A percentile compares a stretch with the other conserved stretches of the same genome.
phyloP scores from a whole-genome alignment of 2,797 vertebrate species.

The Tolypeutes matacus region DNA sequence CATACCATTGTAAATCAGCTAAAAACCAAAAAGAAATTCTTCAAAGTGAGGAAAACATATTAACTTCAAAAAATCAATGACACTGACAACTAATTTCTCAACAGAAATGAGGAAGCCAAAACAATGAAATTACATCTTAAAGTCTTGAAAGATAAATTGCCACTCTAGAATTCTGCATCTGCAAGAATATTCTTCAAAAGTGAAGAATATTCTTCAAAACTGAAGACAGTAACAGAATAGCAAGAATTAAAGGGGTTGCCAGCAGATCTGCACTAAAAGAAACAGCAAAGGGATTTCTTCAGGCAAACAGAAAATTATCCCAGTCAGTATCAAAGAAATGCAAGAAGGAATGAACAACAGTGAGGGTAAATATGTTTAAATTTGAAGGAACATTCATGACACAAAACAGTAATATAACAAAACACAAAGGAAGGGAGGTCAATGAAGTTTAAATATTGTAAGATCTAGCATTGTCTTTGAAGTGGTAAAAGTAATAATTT shows the following conservation, averaged over 20 bases:
- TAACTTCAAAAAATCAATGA: not conserved
- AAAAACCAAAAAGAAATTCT: constrained; percentile 36
- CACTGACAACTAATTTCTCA: not conserved
- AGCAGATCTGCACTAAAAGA: not conserved
- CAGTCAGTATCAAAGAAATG: not conserved
- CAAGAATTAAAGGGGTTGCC: not conserved
- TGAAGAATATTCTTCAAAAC: constrained; percentile 10
- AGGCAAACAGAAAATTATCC: constrained; percentile 35
- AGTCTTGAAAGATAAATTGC: not conserved
- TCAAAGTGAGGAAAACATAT: not conserved
- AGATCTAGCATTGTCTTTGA: not conserved
- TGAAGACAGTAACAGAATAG: not conserved
- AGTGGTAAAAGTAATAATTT: constrained; percentile 17
- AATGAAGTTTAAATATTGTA: not conserved
- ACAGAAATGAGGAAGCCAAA: not conserved
- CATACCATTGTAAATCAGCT: not conserved
- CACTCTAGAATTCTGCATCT: constrained; percentile 22
- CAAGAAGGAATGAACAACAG: not conserved
- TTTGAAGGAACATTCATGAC: not conserved
- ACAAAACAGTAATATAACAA: constrained; percentile 26
- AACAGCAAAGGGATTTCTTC: not conserved
- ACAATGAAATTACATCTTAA: constrained; percentile 49
- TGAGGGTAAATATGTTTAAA: constrained; percentile 19
- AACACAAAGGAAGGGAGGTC: not conserved
- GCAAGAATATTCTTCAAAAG: not conserved